Percentiles rank a stretch among this genome's conserved stretches.
Conservation (phyloP, 2,113 vertebrate species). For the Dipodomys stephensi region DNA sequence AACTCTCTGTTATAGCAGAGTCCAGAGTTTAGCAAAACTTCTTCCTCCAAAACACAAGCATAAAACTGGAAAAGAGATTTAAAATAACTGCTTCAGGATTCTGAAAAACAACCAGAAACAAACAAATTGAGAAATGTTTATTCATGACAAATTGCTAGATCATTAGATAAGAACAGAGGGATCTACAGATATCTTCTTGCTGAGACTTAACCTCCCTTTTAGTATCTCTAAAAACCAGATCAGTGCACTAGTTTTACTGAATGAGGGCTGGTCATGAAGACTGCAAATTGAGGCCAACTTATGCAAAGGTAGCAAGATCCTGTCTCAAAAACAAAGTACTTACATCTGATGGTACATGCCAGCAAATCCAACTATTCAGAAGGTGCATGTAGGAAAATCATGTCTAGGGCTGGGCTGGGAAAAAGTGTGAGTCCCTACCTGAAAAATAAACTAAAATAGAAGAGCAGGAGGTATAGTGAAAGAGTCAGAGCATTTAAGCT, state of each 20-base stretch:
- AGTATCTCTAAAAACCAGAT: background rate
- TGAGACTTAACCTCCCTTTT: background rate
- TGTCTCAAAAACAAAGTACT: too few relatives aligned
- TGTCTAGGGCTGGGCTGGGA: too few relatives aligned
- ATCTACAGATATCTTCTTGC: background rate
- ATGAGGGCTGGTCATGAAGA: background rate
- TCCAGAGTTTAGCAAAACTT: conserved; percentile 7
- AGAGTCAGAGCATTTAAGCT: too few relatives aligned
- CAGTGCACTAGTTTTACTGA: background rate
- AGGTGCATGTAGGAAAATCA: too few relatives aligned
- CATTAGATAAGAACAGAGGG: background rate
- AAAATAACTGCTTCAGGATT: conserved; percentile 37
- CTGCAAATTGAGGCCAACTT: too few relatives aligned
- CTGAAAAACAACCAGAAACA: conserved; percentile 36
- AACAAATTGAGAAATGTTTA: conserved; percentile 30
- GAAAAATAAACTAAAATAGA: too few relatives aligned
- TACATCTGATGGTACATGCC: too few relatives aligned
- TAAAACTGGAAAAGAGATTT: conserved; percentile 3
- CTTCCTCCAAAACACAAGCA: background rate
- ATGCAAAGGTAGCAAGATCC: too few relatives aligned
- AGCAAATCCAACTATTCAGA: too few relatives aligned
- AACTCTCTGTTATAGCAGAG: background rate
- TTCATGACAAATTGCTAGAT: background rate
- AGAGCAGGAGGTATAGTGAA: too few relatives aligned
- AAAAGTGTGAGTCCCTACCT: too few relatives aligned